These are phyloP conservation scores for Paraplagusia blochii DNA, from an alignment of 2,113 vertebrate species.

Conservation along the genomic window DNA sequence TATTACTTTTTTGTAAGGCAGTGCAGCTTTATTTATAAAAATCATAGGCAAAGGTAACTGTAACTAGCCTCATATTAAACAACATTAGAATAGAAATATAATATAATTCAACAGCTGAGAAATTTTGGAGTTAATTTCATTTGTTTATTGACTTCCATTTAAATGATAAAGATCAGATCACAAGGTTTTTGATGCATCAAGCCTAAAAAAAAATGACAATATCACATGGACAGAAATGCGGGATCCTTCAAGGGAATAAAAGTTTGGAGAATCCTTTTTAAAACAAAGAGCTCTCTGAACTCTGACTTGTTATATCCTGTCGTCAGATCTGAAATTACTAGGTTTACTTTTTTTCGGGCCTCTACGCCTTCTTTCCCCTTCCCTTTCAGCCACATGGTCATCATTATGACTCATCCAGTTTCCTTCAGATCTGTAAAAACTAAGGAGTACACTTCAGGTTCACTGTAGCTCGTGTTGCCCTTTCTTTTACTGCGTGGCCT, in stretches of 20 bases:
- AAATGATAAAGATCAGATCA: too few species aligned
- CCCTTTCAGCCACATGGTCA: not conserved
- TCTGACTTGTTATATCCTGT: slow-evolving; percentile 18
- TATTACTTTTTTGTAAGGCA: too few species aligned
- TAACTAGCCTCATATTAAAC: too few species aligned
- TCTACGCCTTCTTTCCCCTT: not conserved
- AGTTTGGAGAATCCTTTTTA: slow-evolving; percentile 25
- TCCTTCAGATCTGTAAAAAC: slow-evolving; percentile 22
- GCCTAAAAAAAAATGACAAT: too few species aligned
- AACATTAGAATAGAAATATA: too few species aligned
- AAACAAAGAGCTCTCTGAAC: slow-evolving; percentile 8
- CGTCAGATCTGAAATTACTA: slow-evolving; percentile 32
- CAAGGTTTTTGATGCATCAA: too few species aligned
- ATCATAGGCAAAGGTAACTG: too few species aligned
- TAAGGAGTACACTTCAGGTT: slow-evolving; percentile 16
- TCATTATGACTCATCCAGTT: not conserved
- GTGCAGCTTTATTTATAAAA: too few species aligned
- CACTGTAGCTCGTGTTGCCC: not conserved
- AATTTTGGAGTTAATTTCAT: too few species aligned
- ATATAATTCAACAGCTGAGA: too few species aligned
- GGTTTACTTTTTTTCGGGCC: not conserved
- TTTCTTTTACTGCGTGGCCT: slow-evolving; percentile 65
- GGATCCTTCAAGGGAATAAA: not conserved
- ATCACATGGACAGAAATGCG: too few species aligned
- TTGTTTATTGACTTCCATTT: too few species aligned